Conservation (phyloP, 2,113 vertebrate species). For the Tetrax tetrax region DNA sequence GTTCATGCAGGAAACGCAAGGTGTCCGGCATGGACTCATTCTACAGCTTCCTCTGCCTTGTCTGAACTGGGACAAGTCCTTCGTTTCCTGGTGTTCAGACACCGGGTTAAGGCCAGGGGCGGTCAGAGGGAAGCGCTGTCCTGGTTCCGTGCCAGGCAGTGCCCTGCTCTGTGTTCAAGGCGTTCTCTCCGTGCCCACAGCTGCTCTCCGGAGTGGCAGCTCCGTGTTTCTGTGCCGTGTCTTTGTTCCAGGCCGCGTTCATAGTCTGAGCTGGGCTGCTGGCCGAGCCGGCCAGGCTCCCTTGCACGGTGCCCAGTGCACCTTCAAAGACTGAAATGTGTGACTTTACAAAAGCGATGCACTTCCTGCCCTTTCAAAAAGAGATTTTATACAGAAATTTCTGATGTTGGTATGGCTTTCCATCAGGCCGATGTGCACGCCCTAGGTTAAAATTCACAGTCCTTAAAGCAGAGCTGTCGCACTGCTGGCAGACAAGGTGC, state of each 20-base stretch:
- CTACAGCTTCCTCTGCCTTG: neutral
- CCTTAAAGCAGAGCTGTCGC: neutral
- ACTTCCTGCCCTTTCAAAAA: neutral
- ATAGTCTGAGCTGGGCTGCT: rapidly evolving
- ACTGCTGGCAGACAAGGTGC: neutral
- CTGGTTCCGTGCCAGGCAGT: neutral
- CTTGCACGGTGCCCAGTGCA: neutral
- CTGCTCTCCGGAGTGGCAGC: rapidly evolving
- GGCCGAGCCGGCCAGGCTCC: neutral
- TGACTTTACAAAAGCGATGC: neutral
- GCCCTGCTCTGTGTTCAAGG: neutral
- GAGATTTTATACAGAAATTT: neutral
- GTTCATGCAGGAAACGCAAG: too few relatives aligned
- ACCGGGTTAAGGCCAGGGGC: rapidly evolving
- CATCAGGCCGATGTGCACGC: neutral
- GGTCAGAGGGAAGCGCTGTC: neutral
- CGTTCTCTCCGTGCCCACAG: rapidly evolving
- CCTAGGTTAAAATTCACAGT: rapidly evolving
- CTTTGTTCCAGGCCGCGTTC: rapidly evolving
- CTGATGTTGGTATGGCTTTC: neutral
- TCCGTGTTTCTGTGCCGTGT: rapidly evolving
- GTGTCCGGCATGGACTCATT: neutral
- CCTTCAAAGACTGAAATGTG: too few relatives aligned
- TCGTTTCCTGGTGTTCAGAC: neutral
- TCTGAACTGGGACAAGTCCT: neutral